Conservation (phyloP, 2,888 invertebrate genomes). For the Eupithecia subumbrata region DNA sequence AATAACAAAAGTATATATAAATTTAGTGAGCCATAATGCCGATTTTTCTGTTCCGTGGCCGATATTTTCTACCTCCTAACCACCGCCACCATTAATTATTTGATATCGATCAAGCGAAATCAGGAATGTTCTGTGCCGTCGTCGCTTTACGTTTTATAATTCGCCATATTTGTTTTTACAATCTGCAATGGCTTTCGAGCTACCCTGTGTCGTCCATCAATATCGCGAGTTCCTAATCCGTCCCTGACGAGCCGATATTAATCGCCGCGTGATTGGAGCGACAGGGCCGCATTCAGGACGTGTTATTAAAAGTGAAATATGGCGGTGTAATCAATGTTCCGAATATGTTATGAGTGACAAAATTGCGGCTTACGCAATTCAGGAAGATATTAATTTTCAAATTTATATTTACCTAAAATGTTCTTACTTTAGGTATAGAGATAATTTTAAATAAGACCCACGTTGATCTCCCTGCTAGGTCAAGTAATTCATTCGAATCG, state of each 20-base stretch:
- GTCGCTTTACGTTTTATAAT: too few species aligned
- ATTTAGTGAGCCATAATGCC: too few species aligned
- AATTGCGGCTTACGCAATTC: slow-evolving; percentile 7
- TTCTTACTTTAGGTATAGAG: not conserved
- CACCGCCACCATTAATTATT: too few species aligned
- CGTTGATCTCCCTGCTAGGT: not conserved
- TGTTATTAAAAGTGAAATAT: slow-evolving; percentile 15
- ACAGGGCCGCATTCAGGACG: slow-evolving; percentile 15
- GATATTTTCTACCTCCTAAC: too few species aligned
- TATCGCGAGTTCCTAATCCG: slow-evolving; percentile 35
- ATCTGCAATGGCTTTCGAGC: not conserved
- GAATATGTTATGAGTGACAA: not conserved
- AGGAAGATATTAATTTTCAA: not conserved
- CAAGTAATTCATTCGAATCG: not conserved
- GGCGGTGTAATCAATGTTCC: slow-evolving; percentile 2
- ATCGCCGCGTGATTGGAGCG: slow-evolving; percentile 38
- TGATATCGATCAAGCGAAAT: too few species aligned
- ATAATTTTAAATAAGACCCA: not conserved
- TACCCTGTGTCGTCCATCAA: slow-evolving; percentile 26
- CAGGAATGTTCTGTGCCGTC: too few species aligned
- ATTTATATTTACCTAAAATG: not conserved
- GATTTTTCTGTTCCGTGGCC: too few species aligned
- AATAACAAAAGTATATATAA: too few species aligned
- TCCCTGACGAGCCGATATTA: slow-evolving; percentile 36
- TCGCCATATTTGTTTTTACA: too few species aligned